Conservation (phyloP, 2,113 vertebrate species). For the Galemys pyrenaicus region DNA sequence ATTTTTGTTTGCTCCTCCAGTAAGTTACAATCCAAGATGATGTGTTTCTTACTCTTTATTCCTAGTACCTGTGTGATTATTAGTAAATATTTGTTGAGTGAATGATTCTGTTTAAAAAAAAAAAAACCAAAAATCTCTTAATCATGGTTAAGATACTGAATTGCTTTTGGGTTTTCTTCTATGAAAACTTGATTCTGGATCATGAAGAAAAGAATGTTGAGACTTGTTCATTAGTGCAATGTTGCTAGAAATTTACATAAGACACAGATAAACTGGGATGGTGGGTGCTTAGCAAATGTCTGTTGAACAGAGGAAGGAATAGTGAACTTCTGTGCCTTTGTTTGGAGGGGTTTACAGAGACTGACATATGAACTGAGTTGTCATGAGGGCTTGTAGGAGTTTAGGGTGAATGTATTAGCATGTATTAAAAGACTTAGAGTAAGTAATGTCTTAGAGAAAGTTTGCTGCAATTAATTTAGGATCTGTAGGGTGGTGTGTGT, state of each 20-base stretch:
- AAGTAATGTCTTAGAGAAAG: neutral
- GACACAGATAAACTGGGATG: neutral
- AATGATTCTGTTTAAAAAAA: neutral
- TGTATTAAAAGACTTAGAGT: neutral
- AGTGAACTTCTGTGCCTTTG: neutral
- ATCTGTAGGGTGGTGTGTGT: neutral
- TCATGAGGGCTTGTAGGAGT: neutral
- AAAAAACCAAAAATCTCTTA: neutral
- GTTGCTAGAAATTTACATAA: neutral
- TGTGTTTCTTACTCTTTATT: neutral
- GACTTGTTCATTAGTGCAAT: neutral
- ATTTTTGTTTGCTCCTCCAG: neutral
- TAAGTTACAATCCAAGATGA: neutral
- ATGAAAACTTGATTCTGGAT: slow-evolving; percentile 31
- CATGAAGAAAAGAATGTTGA: slow-evolving; percentile 24
- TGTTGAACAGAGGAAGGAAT: neutral
- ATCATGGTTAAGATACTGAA: neutral
- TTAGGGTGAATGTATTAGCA: neutral
- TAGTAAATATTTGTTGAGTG: slow-evolving; percentile 21
- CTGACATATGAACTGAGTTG: neutral
- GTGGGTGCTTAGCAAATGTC: neutral
- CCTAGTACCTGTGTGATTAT: neutral
- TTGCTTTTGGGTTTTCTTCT: slow-evolving; percentile 27
- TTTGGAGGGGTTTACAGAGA: neutral
- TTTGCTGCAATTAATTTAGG: neutral